Evolutionary conservation across 2,113 vertebrate species (phyloP).

Genomic region (Indri indri): DNA sequence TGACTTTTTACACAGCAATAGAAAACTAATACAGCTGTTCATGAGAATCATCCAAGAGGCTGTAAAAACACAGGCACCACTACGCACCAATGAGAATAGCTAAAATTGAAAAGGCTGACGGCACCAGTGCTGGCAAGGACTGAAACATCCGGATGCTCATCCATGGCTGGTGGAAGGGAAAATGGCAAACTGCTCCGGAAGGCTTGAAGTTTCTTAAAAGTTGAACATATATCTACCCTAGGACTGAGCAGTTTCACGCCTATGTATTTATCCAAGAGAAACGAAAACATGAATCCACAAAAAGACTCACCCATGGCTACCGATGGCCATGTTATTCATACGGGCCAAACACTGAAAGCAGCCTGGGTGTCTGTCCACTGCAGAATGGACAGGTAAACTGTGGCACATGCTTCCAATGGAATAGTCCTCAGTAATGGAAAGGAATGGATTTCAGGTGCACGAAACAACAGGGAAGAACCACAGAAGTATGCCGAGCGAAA

Average conservation of each 20-base stretch:
- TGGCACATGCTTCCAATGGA: neutral
- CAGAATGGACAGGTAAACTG: too few species aligned
- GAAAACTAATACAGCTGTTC: neutral
- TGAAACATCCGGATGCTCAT: neutral
- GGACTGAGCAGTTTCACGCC: neutral
- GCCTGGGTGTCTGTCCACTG: neutral
- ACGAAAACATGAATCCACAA: neutral
- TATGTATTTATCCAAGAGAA: neutral
- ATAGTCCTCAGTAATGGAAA: neutral
- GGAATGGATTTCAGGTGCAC: neutral
- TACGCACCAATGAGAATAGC: neutral
- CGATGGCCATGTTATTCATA: neutral
- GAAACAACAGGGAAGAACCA: neutral
- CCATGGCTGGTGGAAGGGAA: neutral
- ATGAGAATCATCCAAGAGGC: neutral
- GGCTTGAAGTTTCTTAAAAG: neutral
- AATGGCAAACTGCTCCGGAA: neutral
- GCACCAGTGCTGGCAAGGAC: accelerated
- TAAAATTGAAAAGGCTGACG: neutral
- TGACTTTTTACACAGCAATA: neutral
- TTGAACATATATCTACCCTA: neutral
- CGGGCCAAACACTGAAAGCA: neutral
- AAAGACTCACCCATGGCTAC: neutral
- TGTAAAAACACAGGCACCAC: neutral
- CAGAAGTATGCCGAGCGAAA: neutral